Conservation (phyloP, 2,888 invertebrate species). For the Epistrophe eligans region DNA sequence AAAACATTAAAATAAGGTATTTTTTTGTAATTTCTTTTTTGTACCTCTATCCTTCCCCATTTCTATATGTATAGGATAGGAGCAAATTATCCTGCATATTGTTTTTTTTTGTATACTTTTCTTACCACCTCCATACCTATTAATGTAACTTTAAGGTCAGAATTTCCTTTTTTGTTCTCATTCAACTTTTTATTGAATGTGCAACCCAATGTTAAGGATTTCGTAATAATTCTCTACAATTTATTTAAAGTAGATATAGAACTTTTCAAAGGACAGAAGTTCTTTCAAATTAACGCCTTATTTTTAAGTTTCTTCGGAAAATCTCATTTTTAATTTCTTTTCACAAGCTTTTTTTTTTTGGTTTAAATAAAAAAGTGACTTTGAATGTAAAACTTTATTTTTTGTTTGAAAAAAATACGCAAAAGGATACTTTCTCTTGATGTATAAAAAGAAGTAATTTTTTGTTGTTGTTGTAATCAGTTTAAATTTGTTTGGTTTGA, state of each 20-base stretch:
- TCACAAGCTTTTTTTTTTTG: not conserved
- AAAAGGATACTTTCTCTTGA: not conserved
- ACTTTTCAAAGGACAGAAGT: conserved; percentile 2
- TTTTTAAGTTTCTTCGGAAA: not conserved
- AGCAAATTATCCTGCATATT: not conserved
- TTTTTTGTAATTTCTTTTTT: not conserved
- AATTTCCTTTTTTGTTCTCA: not conserved
- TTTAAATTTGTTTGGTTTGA: not conserved
- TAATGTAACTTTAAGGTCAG: not conserved
- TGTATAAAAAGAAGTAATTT: not conserved
- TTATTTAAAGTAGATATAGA: not conserved
- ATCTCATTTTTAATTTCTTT: not conserved
- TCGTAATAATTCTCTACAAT: not conserved
- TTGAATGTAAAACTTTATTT: not conserved
- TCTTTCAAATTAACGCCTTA: conserved; percentile 2
- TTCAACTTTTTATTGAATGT: not conserved
- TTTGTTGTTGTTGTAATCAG: not conserved
- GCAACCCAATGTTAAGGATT: not conserved
- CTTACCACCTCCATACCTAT: not conserved
- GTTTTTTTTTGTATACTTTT: not conserved
- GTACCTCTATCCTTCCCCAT: not conserved
- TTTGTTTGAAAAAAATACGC: not conserved
- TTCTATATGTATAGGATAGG: not conserved
- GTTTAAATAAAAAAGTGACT: not conserved
- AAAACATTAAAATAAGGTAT: not conserved